Evolutionary conservation across 2,113 vertebrate species (phyloP).

Genomic region (Psettodes erumei): DNA sequence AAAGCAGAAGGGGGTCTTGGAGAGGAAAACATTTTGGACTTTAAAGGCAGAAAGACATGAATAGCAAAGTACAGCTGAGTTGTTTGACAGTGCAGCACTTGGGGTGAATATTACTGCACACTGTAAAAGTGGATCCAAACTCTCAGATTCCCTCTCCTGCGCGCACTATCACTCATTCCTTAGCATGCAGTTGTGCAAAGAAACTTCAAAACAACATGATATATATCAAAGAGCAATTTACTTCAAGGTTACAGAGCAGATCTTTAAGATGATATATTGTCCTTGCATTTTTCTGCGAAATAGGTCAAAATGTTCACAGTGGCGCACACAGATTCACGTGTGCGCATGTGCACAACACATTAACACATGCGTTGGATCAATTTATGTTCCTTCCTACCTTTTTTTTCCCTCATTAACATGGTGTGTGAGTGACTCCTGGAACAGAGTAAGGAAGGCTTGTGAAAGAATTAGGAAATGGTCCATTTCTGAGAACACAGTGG

Average conservation of each 20-base stretch:
- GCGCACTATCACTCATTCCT: constrained; percentile 35
- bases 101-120: constrained; percentile 33
- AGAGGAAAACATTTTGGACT: constrained; percentile 71
- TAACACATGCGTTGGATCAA: constrained; percentile 63
- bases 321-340: constrained; percentile 34
- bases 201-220: constrained; percentile 46
- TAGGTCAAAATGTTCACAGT: constrained; percentile 56
- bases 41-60: constrained; percentile 62
- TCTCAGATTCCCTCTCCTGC: constrained; percentile 29
- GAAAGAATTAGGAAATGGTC: constrained; percentile 81
- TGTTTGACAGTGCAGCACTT: constrained; percentile 70
- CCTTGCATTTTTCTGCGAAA: constrained; percentile 54
- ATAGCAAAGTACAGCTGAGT: constrained; percentile 70
- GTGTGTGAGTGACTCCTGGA: constrained; percentile 75
- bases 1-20: constrained; percentile 62
- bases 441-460: constrained; percentile 71
- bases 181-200: constrained; percentile 21
- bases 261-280: constrained; percentile 55
- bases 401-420: constrained; percentile 76
- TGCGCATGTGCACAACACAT: constrained; percentile 43
- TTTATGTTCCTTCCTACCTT: constrained; percentile 71
- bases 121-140: constrained; percentile 36
- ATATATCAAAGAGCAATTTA: constrained; percentile 54
- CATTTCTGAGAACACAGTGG: constrained; percentile 80
- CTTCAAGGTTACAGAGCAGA: constrained; percentile 53